Conservation (phyloP, 1,140 invertebrate genomes). For the Drosophila azteca region DNA sequence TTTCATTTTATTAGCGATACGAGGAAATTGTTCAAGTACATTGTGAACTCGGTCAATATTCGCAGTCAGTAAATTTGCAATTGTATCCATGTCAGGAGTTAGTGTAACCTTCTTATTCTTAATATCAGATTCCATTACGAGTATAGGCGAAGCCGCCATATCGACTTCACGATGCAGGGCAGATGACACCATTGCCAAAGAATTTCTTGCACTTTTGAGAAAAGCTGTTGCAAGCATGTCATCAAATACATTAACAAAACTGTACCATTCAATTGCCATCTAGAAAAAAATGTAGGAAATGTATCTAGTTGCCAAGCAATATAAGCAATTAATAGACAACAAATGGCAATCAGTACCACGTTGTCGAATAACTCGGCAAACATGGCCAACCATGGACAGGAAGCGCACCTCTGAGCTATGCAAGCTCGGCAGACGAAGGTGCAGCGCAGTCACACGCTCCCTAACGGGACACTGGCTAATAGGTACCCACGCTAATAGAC, state of each 20-base stretch:
- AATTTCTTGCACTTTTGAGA: constrained; percentile 89
- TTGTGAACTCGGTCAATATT: constrained; percentile 83
- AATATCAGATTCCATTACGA: constrained; percentile 80
- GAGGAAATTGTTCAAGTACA: constrained; percentile 84
- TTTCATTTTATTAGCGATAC: constrained; percentile 86
- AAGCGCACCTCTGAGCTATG: too few relatives aligned
- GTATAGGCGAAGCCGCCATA: constrained; percentile 88
- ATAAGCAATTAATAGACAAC: too few relatives aligned
- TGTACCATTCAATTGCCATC: constrained; percentile 90
- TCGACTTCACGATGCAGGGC: constrained; percentile 90
- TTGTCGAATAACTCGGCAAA: too few relatives aligned
- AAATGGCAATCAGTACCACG: too few relatives aligned
- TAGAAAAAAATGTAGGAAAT: too few relatives aligned
- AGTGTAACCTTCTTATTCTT: constrained; percentile 85
- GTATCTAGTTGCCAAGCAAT: too few relatives aligned
- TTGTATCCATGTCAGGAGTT: constrained; percentile 86
- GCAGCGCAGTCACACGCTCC: too few relatives aligned
- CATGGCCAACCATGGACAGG: too few relatives aligned
- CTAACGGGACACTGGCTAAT: too few relatives aligned
- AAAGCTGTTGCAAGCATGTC: constrained; percentile 90
- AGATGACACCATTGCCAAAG: constrained; percentile 89
- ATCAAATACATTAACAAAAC: constrained; percentile 91
- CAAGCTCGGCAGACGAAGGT: too few relatives aligned
- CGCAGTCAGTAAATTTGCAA: constrained; percentile 85
- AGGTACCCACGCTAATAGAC: too few relatives aligned